Evolutionary conservation across 2,797 vertebrate genomes (phyloP).

Genomic region (Synanceia verrucosa): DNA sequence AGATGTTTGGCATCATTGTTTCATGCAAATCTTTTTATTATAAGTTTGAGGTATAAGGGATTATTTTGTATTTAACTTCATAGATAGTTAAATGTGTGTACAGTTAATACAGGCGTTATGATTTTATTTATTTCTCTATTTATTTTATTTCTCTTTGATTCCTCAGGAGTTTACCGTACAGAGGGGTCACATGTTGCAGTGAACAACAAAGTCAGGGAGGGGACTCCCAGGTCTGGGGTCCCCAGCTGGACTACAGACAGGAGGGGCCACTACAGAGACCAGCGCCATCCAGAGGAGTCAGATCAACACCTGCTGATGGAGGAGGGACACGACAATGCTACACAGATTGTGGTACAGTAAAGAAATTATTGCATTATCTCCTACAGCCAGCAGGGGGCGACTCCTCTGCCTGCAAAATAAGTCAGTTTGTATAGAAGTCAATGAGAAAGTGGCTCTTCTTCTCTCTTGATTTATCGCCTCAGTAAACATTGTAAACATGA

Average conservation of each 20-base stretch:
- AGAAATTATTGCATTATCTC: background rate
- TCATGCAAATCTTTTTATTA: too few species aligned
- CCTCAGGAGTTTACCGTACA: conserved; percentile 36
- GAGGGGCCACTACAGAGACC: conserved; percentile 66
- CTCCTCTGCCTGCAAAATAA: too few species aligned
- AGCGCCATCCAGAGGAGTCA: conserved; percentile 53
- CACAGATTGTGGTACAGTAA: conserved; percentile 76
- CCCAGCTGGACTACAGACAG: conserved; percentile 47
- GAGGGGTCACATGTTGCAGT: background rate
- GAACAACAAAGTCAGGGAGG: conserved; percentile 42
- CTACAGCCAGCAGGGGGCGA: too few species aligned
- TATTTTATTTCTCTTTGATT: background rate
- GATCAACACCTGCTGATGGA: conserved; percentile 70
- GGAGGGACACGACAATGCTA: conserved; percentile 65
- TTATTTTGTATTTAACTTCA: too few species aligned
- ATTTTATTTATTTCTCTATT: too few species aligned
- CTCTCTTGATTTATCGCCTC: too few species aligned
- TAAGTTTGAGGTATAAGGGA: too few species aligned
- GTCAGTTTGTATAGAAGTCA: too few species aligned
- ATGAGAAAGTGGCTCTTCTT: too few species aligned
- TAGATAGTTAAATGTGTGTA: too few species aligned
- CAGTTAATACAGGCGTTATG: too few species aligned
- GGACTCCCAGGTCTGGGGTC: conserved; percentile 20
- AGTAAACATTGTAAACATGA: too few species aligned
- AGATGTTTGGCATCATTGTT: background rate